phyloP scores from a whole-genome alignment of 2,113 vertebrate genomes.

The Perccottus glenii region DNA sequence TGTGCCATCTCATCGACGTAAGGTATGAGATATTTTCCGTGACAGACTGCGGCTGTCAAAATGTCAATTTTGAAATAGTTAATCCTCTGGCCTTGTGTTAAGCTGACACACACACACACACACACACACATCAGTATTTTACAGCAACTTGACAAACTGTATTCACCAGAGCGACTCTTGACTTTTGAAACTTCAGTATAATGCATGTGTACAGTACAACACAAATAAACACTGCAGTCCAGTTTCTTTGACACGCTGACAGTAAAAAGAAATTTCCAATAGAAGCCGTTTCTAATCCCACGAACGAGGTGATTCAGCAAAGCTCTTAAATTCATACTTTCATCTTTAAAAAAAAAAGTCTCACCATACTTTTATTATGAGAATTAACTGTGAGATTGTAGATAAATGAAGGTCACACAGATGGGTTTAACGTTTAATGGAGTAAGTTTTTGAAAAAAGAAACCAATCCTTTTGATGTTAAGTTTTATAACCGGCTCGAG shows the following conservation, averaged over 20 bases:
- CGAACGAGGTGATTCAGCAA: slow-evolving; percentile 15
- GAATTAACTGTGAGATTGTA: not conserved
- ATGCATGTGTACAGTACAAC: not conserved
- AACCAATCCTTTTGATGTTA: not conserved
- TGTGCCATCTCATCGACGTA: slow-evolving; percentile 94
- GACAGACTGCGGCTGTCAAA: slow-evolving; percentile 19
- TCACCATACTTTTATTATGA: slow-evolving; percentile 2
- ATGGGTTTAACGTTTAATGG: not conserved
- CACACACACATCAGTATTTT: slow-evolving; percentile 36
- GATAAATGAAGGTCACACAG: not conserved
- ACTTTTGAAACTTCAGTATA: slow-evolving; percentile 28
- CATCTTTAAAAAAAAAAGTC: slow-evolving; percentile 8
- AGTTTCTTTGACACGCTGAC: not conserved
- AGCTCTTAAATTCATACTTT: slow-evolving; percentile 7
- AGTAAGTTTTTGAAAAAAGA: not conserved
- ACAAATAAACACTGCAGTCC: not conserved
- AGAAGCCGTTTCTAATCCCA: slow-evolving; percentile 11
- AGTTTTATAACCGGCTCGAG: not conserved
- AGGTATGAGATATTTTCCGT: slow-evolving; percentile 77
- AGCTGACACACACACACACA: slow-evolving; percentile 39
- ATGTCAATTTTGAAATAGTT: slow-evolving; percentile 46
- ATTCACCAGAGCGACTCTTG: not conserved
- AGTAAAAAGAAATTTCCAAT: slow-evolving; percentile 18
- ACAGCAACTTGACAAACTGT: slow-evolving; percentile 25
- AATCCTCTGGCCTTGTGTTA: slow-evolving; percentile 53